Base-by-base conservation (phyloP, 2,797 vertebrate species). In the Scarus forsteni region DNA sequence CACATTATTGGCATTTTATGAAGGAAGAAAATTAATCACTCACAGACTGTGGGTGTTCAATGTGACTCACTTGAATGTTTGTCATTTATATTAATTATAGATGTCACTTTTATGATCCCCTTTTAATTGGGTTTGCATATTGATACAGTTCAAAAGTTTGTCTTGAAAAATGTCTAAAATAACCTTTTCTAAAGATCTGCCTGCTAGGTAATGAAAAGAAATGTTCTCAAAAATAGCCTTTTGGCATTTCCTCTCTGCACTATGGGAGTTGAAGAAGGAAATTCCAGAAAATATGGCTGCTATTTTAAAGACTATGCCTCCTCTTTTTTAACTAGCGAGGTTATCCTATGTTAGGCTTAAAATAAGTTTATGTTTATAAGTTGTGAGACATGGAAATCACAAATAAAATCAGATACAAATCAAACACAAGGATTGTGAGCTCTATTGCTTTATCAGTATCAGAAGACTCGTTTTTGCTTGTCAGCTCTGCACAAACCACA, bases 181-280 rank as follows among this genome's bases (percentile, higher is more conserved):
- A 39, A 52, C 46, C 10, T 56, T 64, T 60, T 57, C 58, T 72
- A 60, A 73, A 77, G 77, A 70, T 65, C 77, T 48, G 13, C 54
- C 49, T 51, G 45, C 70, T 67, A 65, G 64, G 73, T 73, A 75
- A 71, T 79, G 39, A 57, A 70, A 55, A 6, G 10, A 18, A 0
- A 0, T 3, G 13, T 70, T 18, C 53, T 49, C 70, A 66, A 48
- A 61, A 73, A 68, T 10, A 72, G 44, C 8, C 34, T 40, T 42
- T 52, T 62, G 50, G 75, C 77, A 79, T 80, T 85, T 86, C 69
- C 70, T 65, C 43, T 76, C 67, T 14, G 9, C 10, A 42, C 10
- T 36, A 10, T n/a, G 55, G 57, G 34, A 73, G 55, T 73, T 62
- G 58, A 59, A 71, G 65, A 53, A 73, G 34, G 56, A 71, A 12